phyloP scores from a whole-genome alignment of 2,113 vertebrate species.

The Oryctolagus cuniculus region mOryCun1.1 NC_091436.1:113225501-113226000 shows the following conservation, averaged over 20 bases:
- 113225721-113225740: background rate
- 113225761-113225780: background rate
- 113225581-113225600: background rate
- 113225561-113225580: background rate
- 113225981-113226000: background rate
- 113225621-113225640: background rate
- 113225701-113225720: background rate
- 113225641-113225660: background rate
- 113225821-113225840: background rate
- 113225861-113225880: background rate
- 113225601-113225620: background rate
- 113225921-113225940: background rate
- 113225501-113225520: too few relatives aligned
- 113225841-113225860: background rate
- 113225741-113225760: background rate
- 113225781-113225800: background rate
- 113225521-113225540: background rate
- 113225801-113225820: background rate
- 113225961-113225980: background rate
- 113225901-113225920: too few relatives aligned
- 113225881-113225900: rapidly evolving
- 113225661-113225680: background rate
- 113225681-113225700: background rate
- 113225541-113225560: background rate
- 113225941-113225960: background rate